These are phyloP conservation scores for Pagrus major DNA, from an alignment of 2,113 vertebrate genomes.

Conservation along the genomic window DNA sequence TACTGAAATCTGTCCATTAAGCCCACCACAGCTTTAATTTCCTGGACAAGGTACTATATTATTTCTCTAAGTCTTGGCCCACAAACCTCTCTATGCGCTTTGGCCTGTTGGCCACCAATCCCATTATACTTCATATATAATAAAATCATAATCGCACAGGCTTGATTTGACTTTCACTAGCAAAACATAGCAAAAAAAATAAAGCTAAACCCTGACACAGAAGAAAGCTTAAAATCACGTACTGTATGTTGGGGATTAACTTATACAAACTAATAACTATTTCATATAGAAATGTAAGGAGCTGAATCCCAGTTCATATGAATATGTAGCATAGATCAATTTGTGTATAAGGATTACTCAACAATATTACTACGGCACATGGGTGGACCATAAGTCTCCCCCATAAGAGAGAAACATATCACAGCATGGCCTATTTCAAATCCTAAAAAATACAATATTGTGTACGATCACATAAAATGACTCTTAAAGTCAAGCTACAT, in stretches of 20 bases:
- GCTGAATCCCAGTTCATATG: conserved; percentile 9
- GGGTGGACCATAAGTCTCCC: too few species aligned
- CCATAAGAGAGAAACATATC: not conserved
- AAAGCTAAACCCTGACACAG: conserved; percentile 16
- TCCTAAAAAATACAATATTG: not conserved
- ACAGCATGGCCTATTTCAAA: not conserved
- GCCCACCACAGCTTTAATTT: conserved; percentile 25
- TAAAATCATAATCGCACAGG: not conserved
- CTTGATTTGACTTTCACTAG: conserved; percentile 28
- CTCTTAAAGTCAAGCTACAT: not conserved
- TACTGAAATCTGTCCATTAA: conserved; percentile 8
- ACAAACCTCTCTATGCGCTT: conserved; percentile 27
- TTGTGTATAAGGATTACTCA: conserved; percentile 25
- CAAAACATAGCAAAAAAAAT: not conserved
- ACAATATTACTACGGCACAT: not conserved
- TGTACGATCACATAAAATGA: not conserved
- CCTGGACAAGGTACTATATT: not conserved
- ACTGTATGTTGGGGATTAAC: conserved; percentile 15
- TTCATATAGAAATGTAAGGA: conserved; percentile 9
- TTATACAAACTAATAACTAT: conserved; percentile 11
- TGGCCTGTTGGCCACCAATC: conserved; percentile 35
- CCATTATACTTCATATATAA: conserved; percentile 1
- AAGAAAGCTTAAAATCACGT: conserved; percentile 15
- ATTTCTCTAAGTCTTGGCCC: conserved; percentile 21
- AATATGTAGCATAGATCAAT: conserved; percentile 15